Base-by-base conservation (phyloP, 2,888 invertebrate genomes). In the Thecocarcelia acutangulata region DNA sequence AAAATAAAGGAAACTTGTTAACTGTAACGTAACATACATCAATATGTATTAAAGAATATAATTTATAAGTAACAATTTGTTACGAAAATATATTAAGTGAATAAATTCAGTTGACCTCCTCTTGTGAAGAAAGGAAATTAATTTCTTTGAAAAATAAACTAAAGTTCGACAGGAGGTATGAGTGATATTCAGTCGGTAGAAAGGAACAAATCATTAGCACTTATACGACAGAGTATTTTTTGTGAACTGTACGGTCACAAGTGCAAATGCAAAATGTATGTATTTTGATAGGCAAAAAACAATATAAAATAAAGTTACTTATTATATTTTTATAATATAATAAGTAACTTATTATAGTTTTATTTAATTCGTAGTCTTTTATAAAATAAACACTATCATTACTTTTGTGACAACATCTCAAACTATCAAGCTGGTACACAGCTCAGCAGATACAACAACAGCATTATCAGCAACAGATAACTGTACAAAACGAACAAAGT, bases 361-460 rank as follows among this genome's bases (percentile, higher is more conserved):
- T 1, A 33, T 9, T 33, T 54, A 52, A 42, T 50, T 63, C 68
- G 75, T 80, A 64, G 52, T 66, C 66, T 44, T 70, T 61, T 72
- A 72, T 48, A 72, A 68, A 81, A 76, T 69, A 68, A 81, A 81
- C 77, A 72, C 68, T 77, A 77, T 73, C 73, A 73, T 77, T 81
- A 77, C 69, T 74, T 77, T 74, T 70, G 76, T 48, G 66, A 76
- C 66, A 81, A 77, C 77, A 77, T 68, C 77, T 70, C 74, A 24
- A 40, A 17, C 40, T 40, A 28, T 54, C 42, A 33, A 69, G 56
- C 56, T 56, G 44, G 59, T 17, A 52, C 40, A 59, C 13, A 50
- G 40, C 21, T 19, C 63, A 70, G n/a, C 61, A 73, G n/a, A n/a
- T n/a, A 15, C 72, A 66, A 42, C 50, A 80, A 28, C 66, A 52